phyloP scores from a whole-genome alignment of 2,113 vertebrate species.

The Pholis gunnellus region DNA sequence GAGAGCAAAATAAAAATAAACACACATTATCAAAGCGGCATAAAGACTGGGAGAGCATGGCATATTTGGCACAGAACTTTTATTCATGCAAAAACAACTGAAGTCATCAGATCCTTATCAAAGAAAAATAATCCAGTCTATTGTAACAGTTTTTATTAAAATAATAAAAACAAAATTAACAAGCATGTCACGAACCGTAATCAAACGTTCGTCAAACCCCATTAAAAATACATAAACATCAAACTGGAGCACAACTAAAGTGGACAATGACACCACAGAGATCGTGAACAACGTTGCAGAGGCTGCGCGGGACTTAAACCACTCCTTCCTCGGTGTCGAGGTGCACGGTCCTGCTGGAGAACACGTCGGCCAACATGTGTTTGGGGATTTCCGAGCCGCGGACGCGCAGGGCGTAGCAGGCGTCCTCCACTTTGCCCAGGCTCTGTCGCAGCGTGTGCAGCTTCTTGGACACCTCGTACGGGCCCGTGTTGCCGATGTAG shows the following conservation, averaged over 20 bases:
- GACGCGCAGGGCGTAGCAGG: constrained; percentile 93
- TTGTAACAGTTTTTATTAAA: constrained; percentile 34
- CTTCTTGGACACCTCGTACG: constrained; percentile 98
- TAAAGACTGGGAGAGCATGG: constrained; percentile 30
- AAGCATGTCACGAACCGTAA: constrained; percentile 10
- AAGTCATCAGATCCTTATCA: constrained; percentile 53
- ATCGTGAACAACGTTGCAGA: neutral
- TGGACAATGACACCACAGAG: constrained; percentile 4
- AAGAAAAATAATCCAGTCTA: constrained; percentile 36
- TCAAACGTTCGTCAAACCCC: constrained; percentile 27
- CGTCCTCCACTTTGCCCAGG: constrained; percentile 95
- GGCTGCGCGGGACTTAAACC: constrained; percentile 71
- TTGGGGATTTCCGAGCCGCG: constrained; percentile 97
- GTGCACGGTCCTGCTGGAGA: constrained; percentile 88
- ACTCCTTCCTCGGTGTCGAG: constrained; percentile 93
- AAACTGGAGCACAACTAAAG: constrained; percentile 10
- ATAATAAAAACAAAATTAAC: constrained; percentile 35
- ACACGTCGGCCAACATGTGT: constrained; percentile 97
- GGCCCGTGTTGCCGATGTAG: constrained; percentile 96
- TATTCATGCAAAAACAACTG: constrained; percentile 69
- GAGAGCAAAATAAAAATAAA: constrained; percentile 62
- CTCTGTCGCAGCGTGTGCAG: constrained; percentile 95
- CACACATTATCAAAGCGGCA: constrained; percentile 54
- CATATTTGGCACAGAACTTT: constrained; percentile 63
- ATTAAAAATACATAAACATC: constrained; percentile 45